Evolutionary conservation across 2,113 vertebrate genomes (phyloP).

Genomic region (Neodon shergylaensis): DNA sequence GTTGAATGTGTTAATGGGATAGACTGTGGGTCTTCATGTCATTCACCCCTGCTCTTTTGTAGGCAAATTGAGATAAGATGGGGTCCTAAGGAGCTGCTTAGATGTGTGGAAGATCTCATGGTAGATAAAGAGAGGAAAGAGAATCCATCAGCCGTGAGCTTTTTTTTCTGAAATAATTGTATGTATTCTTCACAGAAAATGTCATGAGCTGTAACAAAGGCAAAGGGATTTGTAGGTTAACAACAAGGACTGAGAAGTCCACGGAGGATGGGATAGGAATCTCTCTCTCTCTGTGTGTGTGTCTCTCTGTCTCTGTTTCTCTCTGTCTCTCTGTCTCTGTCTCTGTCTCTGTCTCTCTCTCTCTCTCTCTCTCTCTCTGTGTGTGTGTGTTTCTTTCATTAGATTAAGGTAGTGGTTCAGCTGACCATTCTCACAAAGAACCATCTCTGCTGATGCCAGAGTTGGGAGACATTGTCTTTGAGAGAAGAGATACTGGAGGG

Average conservation of each 20-base stretch:
- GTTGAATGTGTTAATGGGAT: background rate
- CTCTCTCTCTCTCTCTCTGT: background rate
- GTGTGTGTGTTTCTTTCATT: background rate
- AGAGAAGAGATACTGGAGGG: background rate
- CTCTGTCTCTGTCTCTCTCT: background rate
- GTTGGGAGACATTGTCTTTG: background rate
- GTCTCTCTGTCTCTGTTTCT: too few species aligned
- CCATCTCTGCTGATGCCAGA: background rate
- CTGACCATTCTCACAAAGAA: background rate
- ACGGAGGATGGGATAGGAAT: too few species aligned
- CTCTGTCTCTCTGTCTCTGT: background rate
- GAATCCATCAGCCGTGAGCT: background rate
- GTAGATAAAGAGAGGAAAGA: background rate
- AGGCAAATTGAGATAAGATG: background rate
- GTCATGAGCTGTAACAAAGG: too few species aligned
- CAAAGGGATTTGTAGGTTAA: background rate
- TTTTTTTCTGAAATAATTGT: conserved; percentile 1
- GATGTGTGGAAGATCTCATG: background rate
- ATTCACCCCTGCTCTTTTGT: background rate
- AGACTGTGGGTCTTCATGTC: background rate
- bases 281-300: too few species aligned
- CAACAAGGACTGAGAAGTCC: accelerated
- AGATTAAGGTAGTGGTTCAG: background rate
- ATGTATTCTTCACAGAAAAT: background rate
- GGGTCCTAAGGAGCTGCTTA: background rate